phyloP scores from a whole-genome alignment of 1,140 invertebrate species.

The Gryllus bimaculatus region DNA sequence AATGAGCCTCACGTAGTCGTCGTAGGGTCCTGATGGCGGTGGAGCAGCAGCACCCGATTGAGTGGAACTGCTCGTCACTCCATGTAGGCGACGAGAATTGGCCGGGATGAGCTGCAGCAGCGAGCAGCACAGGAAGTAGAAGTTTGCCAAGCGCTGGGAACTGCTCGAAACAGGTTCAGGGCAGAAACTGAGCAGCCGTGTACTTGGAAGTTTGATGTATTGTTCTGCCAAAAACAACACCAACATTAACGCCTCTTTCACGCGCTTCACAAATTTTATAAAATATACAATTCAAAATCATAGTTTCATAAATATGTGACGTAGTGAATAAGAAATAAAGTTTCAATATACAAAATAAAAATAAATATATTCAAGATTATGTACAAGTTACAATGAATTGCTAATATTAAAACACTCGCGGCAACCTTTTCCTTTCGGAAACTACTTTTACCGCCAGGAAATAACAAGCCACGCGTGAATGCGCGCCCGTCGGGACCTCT shows the following conservation, averaged over 20 bases:
- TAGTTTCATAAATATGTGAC: too few species aligned
- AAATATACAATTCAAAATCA: neutral
- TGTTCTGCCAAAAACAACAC: constrained; percentile 66
- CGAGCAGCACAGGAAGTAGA: constrained; percentile 93
- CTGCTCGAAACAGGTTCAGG: constrained; percentile 93
- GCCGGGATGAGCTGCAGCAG: constrained; percentile 91
- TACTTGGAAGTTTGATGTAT: constrained; percentile 99
- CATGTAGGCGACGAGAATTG: constrained; percentile 95
- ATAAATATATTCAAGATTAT: too few species aligned
- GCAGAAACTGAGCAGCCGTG: constrained; percentile 85
- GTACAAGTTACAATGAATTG: too few species aligned
- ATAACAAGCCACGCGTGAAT: too few species aligned
- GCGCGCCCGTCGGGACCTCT: too few species aligned
- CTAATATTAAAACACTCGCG: too few species aligned
- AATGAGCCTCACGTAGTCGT: constrained; percentile 87
- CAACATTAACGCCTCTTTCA: neutral
- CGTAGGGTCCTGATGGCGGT: constrained; percentile 95
- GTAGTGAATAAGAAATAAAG: too few species aligned
- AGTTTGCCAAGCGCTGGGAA: constrained; percentile 94
- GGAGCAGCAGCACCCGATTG: constrained; percentile 85
- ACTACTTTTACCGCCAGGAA: too few species aligned
- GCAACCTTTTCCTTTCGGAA: too few species aligned
- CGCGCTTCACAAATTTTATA: neutral
- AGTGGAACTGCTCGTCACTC: constrained; percentile 95
- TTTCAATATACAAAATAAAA: too few species aligned